Conservation (phyloP, 1,140 invertebrate genomes). For the Aphidius ervi region DNA sequence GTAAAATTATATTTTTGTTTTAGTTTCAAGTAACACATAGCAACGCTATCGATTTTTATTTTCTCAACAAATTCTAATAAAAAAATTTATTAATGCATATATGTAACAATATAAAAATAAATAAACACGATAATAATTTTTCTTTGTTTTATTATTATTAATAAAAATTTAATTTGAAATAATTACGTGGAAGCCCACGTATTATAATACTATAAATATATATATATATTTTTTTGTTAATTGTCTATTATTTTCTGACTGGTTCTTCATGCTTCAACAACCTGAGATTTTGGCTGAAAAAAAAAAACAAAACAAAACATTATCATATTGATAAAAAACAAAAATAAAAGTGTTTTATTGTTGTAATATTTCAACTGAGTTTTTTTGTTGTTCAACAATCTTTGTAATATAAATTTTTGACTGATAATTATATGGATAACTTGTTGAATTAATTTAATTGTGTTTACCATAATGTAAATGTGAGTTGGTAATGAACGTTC, state of each 20-base stretch:
- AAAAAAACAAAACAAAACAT: too few species aligned
- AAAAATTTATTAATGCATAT: too few species aligned
- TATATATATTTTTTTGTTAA: not conserved
- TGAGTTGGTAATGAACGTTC: conserved; percentile 60
- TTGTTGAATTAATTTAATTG: too few species aligned
- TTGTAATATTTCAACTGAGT: not conserved
- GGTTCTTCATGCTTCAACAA: conserved; percentile 29
- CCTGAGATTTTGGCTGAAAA: conserved; percentile 43
- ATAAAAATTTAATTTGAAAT: conserved; percentile 2
- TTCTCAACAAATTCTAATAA: conserved; percentile 23
- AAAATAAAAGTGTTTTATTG: conserved; percentile 3
- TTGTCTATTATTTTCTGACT: not conserved
- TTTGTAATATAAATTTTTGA: too few species aligned
- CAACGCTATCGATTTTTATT: conserved; percentile 18
- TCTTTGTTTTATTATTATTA: conserved; percentile 1
- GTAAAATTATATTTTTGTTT: too few species aligned
- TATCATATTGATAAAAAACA: not conserved
- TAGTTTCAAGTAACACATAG: not conserved
- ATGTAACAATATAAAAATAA: conserved; percentile 18
- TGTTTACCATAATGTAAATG: conserved; percentile 59
- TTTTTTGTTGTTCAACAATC: too few species aligned
- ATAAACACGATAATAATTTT: conserved; percentile 11
- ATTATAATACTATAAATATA: not conserved
- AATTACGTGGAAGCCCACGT: not conserved
- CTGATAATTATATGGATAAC: too few species aligned